Evolutionary conservation across 2,888 invertebrate species (phyloP), one percentile per base, ranked within the genome.

Genomic region (Bombylius discolor): DNA sequence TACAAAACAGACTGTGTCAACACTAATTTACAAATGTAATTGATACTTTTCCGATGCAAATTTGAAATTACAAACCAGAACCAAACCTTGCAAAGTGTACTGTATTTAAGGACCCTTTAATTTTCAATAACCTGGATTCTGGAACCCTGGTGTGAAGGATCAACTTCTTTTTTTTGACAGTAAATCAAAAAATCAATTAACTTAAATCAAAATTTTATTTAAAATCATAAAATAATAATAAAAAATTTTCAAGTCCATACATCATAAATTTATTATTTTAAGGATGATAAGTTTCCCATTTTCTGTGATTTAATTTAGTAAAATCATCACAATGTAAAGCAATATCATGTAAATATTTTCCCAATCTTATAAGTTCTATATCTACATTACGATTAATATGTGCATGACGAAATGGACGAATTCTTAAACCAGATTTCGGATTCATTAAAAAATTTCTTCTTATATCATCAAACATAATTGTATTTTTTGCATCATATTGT

Each of bases 401-500:
- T 0, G 96, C 96, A 67, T 95, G 88, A 6, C 88, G 80, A 70
- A 95, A 97, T 0, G 96, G 87, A 67, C 87, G 80, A 65, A 97
- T 96, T 72, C 87, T 85, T 1, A 97, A 76, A 0, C 97, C 97
- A 58, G 88, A 91, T 65, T 89, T 89, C 0, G 96, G 96, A 72
- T 98, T 98, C 96, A 98, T 96, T 46, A 96, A 81, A 67, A 98
- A 98, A 74, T 98, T 98, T 63, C 95, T 79, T 55, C 95, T 78
- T 46, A 96, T 88, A 67, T 98, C 97, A 68, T 98, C 97, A 66
- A 98, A 91, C 96, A 98, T 98, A 60, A 98, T 94, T 0, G 96
- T 97, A 71, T 98, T 98, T 68, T 87, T 88, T 0, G 87, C 77
- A 51, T 81, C 86, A 74, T 90, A 97, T 68, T 95, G 90, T 1